A percentile compares a stretch with the other conserved stretches of the same genome.
Conservation (phyloP, 2,113 vertebrate species). For the Bos indicus region DNA sequence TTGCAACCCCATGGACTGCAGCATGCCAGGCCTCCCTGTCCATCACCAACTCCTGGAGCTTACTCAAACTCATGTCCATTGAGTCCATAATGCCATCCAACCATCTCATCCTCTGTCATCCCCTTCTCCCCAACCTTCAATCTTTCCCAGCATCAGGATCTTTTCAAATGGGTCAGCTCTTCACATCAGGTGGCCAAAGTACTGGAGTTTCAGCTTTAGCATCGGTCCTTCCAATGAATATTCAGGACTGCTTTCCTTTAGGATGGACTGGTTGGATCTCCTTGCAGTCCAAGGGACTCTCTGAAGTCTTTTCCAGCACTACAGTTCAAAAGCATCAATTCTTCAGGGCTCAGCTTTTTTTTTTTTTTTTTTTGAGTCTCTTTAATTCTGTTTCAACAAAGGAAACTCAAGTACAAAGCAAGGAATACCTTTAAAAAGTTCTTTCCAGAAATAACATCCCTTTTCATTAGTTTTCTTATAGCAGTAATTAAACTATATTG, state of each 20-base stretch:
- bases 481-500: background rate
- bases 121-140: background rate
- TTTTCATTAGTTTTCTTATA: background rate
- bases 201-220: background rate
- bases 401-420: background rate
- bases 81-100: background rate
- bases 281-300: background rate
- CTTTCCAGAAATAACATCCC: background rate
- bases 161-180: background rate
- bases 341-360: rapidly evolving
- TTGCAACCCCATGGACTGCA: background rate
- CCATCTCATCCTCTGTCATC: background rate
- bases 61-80: background rate
- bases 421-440: background rate
- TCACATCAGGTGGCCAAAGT: background rate
- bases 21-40: background rate
- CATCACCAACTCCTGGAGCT: background rate
- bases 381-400: background rate
- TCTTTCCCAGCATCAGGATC: background rate
- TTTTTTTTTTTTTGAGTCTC: too few species aligned
- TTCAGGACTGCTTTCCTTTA: background rate
- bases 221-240: background rate
- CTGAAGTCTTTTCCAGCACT: background rate
- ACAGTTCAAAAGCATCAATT: background rate
- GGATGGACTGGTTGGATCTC: background rate